Evolutionary conservation across 2,888 invertebrate species (phyloP).

Genomic region (Teinopalpus imperialis): DNA sequence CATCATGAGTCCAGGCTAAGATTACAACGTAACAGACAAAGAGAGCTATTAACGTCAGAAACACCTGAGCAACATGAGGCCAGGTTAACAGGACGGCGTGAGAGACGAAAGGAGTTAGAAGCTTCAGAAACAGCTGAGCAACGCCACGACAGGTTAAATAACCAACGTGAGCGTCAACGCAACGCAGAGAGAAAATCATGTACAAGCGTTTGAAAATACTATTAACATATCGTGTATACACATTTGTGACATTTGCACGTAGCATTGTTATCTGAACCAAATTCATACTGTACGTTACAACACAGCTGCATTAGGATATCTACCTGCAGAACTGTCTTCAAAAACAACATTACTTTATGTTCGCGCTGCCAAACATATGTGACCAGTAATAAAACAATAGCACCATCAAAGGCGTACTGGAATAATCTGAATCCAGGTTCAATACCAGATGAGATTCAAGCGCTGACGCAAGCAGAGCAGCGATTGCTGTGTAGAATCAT

Average conservation of each 20-base stretch:
- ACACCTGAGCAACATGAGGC: constrained; percentile 4
- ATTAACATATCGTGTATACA: constrained; percentile 28
- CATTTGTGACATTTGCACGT: constrained; percentile 30
- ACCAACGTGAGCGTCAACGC: constrained; percentile 16
- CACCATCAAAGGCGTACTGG: constrained; percentile 17
- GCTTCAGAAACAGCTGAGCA: constrained; percentile 18
- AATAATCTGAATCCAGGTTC: constrained; percentile 19
- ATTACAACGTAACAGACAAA: constrained; percentile 15
- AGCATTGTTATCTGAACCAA: constrained; percentile 28
- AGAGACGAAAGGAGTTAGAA: constrained; percentile 2
- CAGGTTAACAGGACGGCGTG: constrained; percentile 2
- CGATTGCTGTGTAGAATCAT: constrained; percentile 27
- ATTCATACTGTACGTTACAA: constrained; percentile 24
- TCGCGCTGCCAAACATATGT: constrained; percentile 29
- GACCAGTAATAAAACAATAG: constrained; percentile 19
- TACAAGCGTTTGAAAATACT: constrained; percentile 21
- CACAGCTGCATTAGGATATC: constrained; percentile 10
- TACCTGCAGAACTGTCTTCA: constrained; percentile 9
- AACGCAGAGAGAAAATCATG: constrained; percentile 7
- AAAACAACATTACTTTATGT: constrained; percentile 24
- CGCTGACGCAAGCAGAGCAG: constrained; percentile 20
- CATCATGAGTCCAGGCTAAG: constrained; percentile 11
- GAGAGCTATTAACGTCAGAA: constrained; percentile 15
- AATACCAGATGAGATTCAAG: constrained; percentile 8
- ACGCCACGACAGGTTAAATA: constrained; percentile 19